Conservation (phyloP, 2,113 vertebrate genomes). For the Chamaetylas fuelleborni region DNA sequence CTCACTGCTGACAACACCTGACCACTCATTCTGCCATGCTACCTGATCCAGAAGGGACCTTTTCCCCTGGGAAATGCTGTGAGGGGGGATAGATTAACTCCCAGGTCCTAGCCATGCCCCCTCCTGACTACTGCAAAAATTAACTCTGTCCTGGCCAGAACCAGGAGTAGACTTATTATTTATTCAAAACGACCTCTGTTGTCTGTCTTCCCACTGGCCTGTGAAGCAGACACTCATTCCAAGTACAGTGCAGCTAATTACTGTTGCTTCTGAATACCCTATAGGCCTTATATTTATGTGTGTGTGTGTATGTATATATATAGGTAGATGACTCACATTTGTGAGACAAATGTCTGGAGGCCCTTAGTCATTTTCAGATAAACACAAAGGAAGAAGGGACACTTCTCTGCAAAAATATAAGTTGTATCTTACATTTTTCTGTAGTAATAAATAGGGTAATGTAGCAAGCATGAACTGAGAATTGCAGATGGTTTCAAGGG, state of each 20-base stretch:
- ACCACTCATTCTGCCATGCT: not conserved
- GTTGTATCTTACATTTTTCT: not conserved
- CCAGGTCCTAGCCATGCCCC: not conserved
- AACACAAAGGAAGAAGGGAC: not conserved
- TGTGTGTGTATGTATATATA: not conserved
- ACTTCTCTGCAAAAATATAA: not conserved
- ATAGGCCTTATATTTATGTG: not conserved
- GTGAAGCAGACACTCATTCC: not conserved
- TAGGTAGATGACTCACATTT: not conserved
- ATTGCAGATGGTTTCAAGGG: not conserved
- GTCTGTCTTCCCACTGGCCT: not conserved
- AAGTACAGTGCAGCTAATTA: not conserved
- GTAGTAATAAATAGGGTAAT: not conserved
- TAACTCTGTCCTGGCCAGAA: not conserved
- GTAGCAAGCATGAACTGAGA: not conserved
- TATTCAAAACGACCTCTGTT: not conserved
- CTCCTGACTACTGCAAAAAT: not conserved
- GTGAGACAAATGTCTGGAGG: not conserved
- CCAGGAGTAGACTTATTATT: not conserved
- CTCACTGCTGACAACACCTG: not conserved
- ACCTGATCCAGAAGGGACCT: fast-evolving
- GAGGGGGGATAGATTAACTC: not conserved
- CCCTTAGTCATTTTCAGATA: not conserved
- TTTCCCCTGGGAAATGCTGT: not conserved
- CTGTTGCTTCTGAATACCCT: not conserved